These are phyloP conservation scores for Coryphaenoides rupestris DNA, from an alignment of 2,113 vertebrate genomes.

Conservation along the genomic window DNA sequence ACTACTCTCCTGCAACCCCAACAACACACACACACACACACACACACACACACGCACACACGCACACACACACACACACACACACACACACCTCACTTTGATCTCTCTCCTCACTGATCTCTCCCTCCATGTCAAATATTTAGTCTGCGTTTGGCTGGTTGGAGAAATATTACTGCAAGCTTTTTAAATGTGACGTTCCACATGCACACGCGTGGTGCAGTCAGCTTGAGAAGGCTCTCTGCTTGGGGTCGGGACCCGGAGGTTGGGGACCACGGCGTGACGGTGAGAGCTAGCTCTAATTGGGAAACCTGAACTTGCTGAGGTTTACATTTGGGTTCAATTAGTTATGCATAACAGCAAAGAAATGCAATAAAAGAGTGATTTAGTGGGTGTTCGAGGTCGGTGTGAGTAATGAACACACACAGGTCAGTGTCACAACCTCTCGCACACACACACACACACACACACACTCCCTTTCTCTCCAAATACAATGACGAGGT, in stretches of 20 bases:
- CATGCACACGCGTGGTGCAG: conserved; percentile 5
- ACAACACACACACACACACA: conserved; percentile 4
- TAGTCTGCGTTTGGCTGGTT: conserved; percentile 71
- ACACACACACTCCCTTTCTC: background rate
- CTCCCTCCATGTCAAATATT: conserved; percentile 74
- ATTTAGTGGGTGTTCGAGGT: conserved; percentile 16
- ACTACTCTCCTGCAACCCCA: conserved; percentile 40
- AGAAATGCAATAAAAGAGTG: background rate
- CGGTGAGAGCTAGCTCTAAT: conserved; percentile 17
- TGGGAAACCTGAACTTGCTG: conserved; percentile 27
- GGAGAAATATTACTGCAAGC: conserved; percentile 61
- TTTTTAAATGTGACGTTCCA: conserved; percentile 56
- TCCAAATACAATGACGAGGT: background rate
- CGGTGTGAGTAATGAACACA: conserved; percentile 6
- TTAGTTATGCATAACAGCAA: conserved; percentile 21
- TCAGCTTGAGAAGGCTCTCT: conserved; percentile 25
- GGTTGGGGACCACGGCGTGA: too few species aligned
- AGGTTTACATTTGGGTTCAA: background rate
- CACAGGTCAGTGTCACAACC: conserved; percentile 3
- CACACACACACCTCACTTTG: conserved; percentile 45
- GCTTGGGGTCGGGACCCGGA: too few species aligned
- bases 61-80: conserved; percentile 4
- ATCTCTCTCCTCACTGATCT: conserved; percentile 70
- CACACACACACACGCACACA: conserved; percentile 3
- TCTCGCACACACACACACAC: conserved; percentile 12